phyloP scores from a whole-genome alignment of 1,140 invertebrate species.

The Temnothorax longispinosus region DNA sequence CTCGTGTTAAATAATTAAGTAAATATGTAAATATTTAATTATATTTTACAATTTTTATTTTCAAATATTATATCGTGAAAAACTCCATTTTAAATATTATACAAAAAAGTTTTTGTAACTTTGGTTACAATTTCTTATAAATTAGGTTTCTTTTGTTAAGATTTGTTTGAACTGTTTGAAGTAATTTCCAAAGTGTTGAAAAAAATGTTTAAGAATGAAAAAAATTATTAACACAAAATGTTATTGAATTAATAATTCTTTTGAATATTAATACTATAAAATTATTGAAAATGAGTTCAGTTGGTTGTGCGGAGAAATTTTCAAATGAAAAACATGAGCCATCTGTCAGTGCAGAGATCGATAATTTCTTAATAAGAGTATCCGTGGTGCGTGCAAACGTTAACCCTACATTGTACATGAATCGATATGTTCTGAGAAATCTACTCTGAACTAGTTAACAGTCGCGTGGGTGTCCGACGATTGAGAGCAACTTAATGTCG shows the following conservation, averaged over 20 bases:
- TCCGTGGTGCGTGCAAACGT: conserved; percentile 31
- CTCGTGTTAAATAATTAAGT: not conserved
- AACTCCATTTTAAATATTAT: not conserved
- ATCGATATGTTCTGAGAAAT: conserved; percentile 58
- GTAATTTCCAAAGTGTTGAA: not conserved
- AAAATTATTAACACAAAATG: not conserved
- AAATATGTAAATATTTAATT: not conserved
- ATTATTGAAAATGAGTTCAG: not conserved
- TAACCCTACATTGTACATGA: conserved; percentile 35
- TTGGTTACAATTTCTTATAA: not conserved
- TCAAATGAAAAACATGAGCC: not conserved
- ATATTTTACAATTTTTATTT: conserved; percentile 19
- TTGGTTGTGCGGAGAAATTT: not conserved
- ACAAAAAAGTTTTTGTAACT: not conserved
- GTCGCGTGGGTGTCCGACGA: conserved; percentile 38
- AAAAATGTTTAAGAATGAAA: not conserved
- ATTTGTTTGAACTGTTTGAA: not conserved
- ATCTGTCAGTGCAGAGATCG: not conserved
- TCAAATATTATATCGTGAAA: not conserved
- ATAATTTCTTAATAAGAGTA: conserved; percentile 50
- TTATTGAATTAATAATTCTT: conserved; percentile 6
- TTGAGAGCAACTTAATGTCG: conserved; percentile 34
- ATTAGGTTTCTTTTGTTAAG: not conserved
- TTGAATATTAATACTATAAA: not conserved
- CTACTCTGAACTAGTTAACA: conserved; percentile 53